Evolutionary conservation across 2,113 vertebrate species (phyloP).

Genomic region (Cyanoliseus patagonus): DNA sequence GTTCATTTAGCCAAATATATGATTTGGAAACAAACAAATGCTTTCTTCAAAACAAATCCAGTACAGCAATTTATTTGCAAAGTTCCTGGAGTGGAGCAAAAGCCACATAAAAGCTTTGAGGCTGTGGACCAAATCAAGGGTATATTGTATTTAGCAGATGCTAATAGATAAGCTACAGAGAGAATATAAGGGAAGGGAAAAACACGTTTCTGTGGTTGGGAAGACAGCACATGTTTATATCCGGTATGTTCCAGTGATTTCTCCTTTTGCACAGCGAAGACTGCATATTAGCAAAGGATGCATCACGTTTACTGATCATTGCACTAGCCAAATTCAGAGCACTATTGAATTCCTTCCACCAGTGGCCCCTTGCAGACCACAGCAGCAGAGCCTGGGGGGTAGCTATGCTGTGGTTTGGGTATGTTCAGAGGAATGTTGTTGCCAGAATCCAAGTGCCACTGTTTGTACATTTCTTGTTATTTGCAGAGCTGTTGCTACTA

Average conservation of each 20-base stretch:
- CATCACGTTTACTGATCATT: not conserved
- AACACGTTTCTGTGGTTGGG: not conserved
- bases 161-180: not conserved
- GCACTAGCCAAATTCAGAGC: not conserved
- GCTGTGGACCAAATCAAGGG: not conserved
- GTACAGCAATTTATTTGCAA: not conserved
- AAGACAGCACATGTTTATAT: not conserved
- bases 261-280: not conserved
- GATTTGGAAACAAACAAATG: slow-evolving; percentile 30
- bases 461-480: not conserved
- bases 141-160: not conserved
- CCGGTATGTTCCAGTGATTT: not conserved
- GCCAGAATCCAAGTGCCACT: not conserved
- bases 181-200: not conserved
- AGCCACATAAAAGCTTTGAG: slow-evolving; percentile 15
- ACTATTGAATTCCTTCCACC: not conserved
- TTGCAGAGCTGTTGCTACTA: not conserved
- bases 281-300: not conserved
- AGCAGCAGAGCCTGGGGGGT: not conserved
- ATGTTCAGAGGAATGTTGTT: not conserved
- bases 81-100: not conserved
- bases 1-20: not conserved
- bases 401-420: not conserved
- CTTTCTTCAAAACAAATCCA: slow-evolving; percentile 12
- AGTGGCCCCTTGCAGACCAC: not conserved